A percentile compares a stretch with the other conserved stretches of the same genome.
phyloP scores from a whole-genome alignment of 2,797 vertebrate genomes.

The Euphonia xanthogaster region DNA sequence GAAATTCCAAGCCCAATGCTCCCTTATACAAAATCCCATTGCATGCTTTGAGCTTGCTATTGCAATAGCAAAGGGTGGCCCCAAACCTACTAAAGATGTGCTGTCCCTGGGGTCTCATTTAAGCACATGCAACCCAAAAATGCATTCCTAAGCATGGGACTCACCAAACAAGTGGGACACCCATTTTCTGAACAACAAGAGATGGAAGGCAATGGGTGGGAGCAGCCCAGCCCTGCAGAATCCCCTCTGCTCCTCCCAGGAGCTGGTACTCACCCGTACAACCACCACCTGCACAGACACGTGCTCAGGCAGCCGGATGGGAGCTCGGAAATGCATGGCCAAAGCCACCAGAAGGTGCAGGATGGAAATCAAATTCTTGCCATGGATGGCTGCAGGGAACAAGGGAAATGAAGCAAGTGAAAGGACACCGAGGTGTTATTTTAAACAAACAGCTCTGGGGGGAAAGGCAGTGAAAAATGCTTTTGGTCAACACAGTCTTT shows the following conservation, averaged over 20 bases:
- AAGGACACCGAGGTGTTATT: not conserved
- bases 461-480: not conserved
- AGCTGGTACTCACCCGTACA: conserved; percentile 82
- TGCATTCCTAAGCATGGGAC: not conserved
- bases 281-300: conserved; percentile 91
- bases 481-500: not conserved
- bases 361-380: conserved; percentile 92
- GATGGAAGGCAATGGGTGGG: rapidly evolving
- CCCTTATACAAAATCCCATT: not conserved
- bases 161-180: not conserved
- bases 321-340: conserved; percentile 90
- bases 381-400: conserved; percentile 85
- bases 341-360: conserved; percentile 90
- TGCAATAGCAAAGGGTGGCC: not conserved
- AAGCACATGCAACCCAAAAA: not conserved
- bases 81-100: not conserved
- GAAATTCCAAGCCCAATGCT: not conserved
- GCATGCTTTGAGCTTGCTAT: not conserved
- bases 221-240: not conserved
- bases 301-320: conserved; percentile 91
- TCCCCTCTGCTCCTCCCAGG: rapidly evolving
- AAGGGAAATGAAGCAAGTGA: not conserved
- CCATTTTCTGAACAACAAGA: not conserved
- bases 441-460: not conserved
- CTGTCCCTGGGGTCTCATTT: not conserved